A percentile compares a stretch with the other conserved stretches of the same genome.
These are phyloP conservation scores for Crypturellus tataupa DNA, from an alignment of 2,797 vertebrate species.

Conservation along the genomic window DNA sequence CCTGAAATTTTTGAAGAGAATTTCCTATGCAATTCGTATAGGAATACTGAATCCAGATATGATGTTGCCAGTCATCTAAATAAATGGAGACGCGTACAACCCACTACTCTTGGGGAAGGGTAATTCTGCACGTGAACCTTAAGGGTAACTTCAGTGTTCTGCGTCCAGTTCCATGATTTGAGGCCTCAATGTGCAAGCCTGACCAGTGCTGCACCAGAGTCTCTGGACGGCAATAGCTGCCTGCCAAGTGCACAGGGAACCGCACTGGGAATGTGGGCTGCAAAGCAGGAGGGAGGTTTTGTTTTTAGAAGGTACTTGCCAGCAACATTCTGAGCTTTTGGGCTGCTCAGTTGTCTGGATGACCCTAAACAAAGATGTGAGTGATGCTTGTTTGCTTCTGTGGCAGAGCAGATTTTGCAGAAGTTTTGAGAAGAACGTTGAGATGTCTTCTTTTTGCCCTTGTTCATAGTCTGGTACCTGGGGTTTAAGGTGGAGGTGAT, in stretches of 20 bases:
- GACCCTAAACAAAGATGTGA: background rate
- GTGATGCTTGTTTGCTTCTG: background rate
- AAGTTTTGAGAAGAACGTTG: background rate
- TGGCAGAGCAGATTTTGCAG: background rate
- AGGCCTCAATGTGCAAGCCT: background rate
- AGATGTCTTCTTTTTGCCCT: conserved; percentile 2
- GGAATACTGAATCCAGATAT: background rate
- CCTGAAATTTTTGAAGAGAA: background rate
- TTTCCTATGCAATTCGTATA: background rate
- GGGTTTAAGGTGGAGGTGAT: background rate
- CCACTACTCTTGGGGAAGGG: background rate
- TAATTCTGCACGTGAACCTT: background rate
- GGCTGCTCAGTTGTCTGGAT: background rate
- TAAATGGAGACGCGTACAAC: background rate
- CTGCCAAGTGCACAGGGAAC: background rate
- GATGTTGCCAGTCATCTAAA: background rate
- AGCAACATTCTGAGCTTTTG: background rate
- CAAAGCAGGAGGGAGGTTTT: background rate
- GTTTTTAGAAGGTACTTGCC: background rate
- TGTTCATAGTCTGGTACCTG: background rate
- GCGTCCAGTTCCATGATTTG: background rate
- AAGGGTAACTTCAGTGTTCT: background rate
- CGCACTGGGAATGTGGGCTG: background rate
- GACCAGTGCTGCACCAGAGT: background rate
- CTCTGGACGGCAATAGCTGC: background rate